phyloP scores from a whole-genome alignment of 2,797 vertebrate species.

The Merluccius polli region DNA sequence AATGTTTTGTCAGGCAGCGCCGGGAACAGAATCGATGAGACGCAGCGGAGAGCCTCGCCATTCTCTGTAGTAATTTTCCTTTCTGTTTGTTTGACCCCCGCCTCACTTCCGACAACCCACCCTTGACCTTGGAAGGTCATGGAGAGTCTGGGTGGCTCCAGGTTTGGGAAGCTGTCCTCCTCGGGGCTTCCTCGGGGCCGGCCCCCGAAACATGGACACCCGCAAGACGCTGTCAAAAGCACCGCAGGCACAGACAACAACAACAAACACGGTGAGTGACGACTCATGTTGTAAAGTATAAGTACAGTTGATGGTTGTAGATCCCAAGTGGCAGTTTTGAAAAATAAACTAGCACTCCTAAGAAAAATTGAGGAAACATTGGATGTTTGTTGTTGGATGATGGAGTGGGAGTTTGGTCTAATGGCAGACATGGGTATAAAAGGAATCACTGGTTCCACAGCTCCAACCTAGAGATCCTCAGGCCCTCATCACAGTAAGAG shows the following conservation, averaged over 20 bases:
- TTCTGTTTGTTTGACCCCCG: constrained; percentile 41
- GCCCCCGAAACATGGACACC: constrained; percentile 66
- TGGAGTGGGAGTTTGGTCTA: neutral
- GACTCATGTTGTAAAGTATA: constrained; percentile 9
- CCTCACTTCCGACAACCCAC: constrained; percentile 34
- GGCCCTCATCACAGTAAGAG: constrained; percentile 41
- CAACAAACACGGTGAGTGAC: constrained; percentile 73
- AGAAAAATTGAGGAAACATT: neutral
- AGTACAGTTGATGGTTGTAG: constrained; percentile 18
- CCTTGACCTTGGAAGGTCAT: constrained; percentile 58
- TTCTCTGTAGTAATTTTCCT: constrained; percentile 23
- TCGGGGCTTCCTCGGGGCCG: constrained; percentile 67
- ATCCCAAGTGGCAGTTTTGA: neutral
- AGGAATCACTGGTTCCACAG: constrained; percentile 25
- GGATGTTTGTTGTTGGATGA: neutral
- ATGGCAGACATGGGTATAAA: neutral
- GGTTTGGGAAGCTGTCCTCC: constrained; percentile 71
- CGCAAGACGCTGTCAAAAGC: constrained; percentile 62
- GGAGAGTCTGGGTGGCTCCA: constrained; percentile 72
- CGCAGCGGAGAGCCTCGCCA: constrained; percentile 9
- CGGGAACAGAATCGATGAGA: constrained; percentile 37
- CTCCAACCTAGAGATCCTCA: constrained; percentile 24
- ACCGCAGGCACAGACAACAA: constrained; percentile 60
- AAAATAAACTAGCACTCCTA: neutral
- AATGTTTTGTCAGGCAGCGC: constrained; percentile 43